Evolutionary conservation across 2,888 invertebrate genomes (phyloP).

Genomic region (Axea sp.): DNA sequence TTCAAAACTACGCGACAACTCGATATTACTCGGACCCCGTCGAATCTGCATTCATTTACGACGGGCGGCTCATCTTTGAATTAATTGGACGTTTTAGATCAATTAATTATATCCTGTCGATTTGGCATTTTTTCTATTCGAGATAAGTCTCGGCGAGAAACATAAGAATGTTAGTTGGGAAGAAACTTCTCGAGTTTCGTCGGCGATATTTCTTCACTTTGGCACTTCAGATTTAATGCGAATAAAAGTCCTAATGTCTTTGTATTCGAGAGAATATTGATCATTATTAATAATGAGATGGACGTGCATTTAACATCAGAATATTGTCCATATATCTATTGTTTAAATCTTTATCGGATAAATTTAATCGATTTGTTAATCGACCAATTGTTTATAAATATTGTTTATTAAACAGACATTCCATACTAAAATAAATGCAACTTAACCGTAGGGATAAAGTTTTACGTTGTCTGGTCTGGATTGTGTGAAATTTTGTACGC

Average conservation of each 20-base stretch:
- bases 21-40: too few relatives aligned
- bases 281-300: constrained; percentile 36
- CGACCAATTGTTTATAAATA: too few relatives aligned
- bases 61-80: constrained; percentile 34
- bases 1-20: not conserved
- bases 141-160: constrained; percentile 55
- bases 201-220: constrained; percentile 46
- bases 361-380: not conserved
- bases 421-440: too few relatives aligned
- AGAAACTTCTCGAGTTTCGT: constrained; percentile 51
- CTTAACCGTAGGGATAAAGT: too few relatives aligned
- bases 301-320: not conserved
- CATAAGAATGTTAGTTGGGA: constrained; percentile 54
- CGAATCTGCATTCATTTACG: constrained; percentile 27
- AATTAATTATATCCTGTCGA: constrained; percentile 60
- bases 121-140: constrained; percentile 50
- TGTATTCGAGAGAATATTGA: constrained; percentile 32
- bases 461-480: too few relatives aligned
- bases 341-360: not conserved
- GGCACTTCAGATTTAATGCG: constrained; percentile 52
- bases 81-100: constrained; percentile 54
- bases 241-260: constrained; percentile 46
- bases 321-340: not conserved
- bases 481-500: constrained; percentile 24
- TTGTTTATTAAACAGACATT: constrained; percentile 1